Evolutionary conservation across 2,797 vertebrate genomes (phyloP).

Genomic region (Myiotriccus ornatus): DNA sequence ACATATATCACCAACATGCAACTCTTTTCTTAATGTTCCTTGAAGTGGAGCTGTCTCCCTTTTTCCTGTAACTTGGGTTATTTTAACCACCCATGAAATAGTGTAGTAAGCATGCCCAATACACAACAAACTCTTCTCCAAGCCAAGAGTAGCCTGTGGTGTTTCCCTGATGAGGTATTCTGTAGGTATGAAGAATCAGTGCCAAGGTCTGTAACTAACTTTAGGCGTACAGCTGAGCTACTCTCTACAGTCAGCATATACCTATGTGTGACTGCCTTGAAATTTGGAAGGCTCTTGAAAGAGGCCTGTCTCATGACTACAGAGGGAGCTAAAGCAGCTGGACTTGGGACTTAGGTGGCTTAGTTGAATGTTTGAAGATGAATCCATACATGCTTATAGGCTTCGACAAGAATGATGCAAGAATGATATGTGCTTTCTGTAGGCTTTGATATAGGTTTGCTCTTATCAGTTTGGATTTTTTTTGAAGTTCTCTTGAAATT

Average conservation of each 20-base stretch:
- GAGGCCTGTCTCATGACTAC: neutral
- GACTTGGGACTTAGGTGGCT: neutral
- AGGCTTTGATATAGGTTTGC: neutral
- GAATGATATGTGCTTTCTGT: neutral
- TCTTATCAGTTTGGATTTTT: neutral
- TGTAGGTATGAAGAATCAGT: neutral
- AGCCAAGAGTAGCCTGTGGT: neutral
- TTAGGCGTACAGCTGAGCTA: neutral
- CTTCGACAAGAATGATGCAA: neutral
- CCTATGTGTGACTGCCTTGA: neutral
- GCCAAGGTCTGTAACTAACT: neutral
- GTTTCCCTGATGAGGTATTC: neutral
- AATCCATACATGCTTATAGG: neutral
- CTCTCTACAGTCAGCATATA: neutral
- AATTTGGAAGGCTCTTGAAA: neutral
- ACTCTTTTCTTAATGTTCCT: neutral
- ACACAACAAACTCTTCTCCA: neutral
- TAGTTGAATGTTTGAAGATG: neutral
- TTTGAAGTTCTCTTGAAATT: neutral
- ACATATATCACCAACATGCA: neutral
- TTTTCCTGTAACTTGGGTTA: neutral
- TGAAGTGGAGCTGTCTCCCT: neutral
- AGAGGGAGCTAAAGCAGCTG: neutral
- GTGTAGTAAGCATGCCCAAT: neutral
- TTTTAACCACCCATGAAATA: neutral